Conservation (phyloP, 1,140 invertebrate genomes). For the Drosophila prosaltans region DNA sequence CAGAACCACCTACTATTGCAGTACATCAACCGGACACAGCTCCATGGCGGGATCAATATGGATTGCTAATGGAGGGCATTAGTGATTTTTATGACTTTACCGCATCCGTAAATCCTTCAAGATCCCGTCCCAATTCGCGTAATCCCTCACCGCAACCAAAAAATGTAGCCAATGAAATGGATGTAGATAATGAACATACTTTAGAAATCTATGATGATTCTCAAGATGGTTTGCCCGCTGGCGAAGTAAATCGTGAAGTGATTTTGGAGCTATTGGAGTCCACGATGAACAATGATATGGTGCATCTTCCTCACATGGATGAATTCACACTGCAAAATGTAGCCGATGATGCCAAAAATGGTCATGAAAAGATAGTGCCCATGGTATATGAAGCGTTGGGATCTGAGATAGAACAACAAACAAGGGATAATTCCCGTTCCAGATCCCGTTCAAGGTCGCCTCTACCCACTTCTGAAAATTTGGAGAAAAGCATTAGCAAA, state of each 20-base stretch:
- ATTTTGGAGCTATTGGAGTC: constrained; percentile 60
- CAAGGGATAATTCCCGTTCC: background rate
- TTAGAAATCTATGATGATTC: constrained; percentile 74
- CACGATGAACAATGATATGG: constrained; percentile 34
- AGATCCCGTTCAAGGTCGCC: constrained; percentile 58
- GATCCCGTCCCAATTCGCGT: constrained; percentile 66
- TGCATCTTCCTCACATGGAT: background rate
- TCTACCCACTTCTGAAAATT: constrained; percentile 51
- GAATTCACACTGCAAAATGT: constrained; percentile 51
- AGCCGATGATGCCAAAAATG: constrained; percentile 52
- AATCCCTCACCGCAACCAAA: constrained; percentile 66
- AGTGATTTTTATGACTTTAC: constrained; percentile 82
- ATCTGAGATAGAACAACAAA: background rate
- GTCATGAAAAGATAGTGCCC: constrained; percentile 26
- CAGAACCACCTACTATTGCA: constrained; percentile 46
- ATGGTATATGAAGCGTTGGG: constrained; percentile 48
- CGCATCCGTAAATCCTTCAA: constrained; percentile 72
- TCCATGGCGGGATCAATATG: constrained; percentile 74
- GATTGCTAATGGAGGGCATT: constrained; percentile 72
- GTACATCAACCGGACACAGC: constrained; percentile 63
- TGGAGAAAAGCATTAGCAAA: constrained; percentile 53
- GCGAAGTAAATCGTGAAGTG: constrained; percentile 60
- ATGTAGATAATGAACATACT: constrained; percentile 39
- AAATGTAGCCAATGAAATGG: constrained; percentile 63
- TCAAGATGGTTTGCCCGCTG: constrained; percentile 25